Conservation (phyloP, 2,113 vertebrate species). For the Emydura subglobosa region DNA sequence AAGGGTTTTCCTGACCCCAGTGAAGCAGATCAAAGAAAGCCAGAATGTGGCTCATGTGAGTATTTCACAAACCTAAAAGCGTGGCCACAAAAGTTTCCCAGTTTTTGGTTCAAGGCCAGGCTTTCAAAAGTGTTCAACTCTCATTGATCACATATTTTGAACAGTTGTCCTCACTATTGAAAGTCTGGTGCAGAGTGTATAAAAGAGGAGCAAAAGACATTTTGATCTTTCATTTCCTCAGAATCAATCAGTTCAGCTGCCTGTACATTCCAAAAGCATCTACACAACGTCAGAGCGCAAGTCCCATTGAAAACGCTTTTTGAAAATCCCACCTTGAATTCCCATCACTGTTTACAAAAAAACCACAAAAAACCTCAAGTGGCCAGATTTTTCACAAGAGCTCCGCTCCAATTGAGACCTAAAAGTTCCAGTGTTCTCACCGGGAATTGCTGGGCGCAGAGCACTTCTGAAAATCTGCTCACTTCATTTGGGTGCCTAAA, state of each 20-base stretch:
- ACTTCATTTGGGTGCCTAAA: neutral
- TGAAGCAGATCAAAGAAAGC: neutral
- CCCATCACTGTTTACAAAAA: neutral
- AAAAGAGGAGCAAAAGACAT: slow-evolving; percentile 11
- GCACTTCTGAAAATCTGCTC: neutral
- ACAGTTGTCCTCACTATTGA: neutral
- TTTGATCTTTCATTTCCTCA: neutral
- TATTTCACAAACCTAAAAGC: neutral
- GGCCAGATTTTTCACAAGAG: slow-evolving; percentile 1
- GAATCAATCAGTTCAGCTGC: neutral
- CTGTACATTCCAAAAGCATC: neutral
- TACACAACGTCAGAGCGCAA: fast-evolving
- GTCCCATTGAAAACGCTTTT: neutral
- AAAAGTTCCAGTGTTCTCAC: slow-evolving; percentile 1
- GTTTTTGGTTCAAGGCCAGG: neutral
- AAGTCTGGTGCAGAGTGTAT: neutral
- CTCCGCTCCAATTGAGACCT: neutral
- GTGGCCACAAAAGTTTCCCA: neutral
- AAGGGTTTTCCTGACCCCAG: neutral
- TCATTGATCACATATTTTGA: neutral
- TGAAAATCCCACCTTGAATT: neutral
- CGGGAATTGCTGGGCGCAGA: neutral
- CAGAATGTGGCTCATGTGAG: neutral
- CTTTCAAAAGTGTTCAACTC: neutral
- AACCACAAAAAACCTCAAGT: neutral